These are phyloP conservation scores for Holothuria scabra DNA, from an alignment of 53 echinoderm and acorn worm species.

Conservation along the genomic window DNA sequence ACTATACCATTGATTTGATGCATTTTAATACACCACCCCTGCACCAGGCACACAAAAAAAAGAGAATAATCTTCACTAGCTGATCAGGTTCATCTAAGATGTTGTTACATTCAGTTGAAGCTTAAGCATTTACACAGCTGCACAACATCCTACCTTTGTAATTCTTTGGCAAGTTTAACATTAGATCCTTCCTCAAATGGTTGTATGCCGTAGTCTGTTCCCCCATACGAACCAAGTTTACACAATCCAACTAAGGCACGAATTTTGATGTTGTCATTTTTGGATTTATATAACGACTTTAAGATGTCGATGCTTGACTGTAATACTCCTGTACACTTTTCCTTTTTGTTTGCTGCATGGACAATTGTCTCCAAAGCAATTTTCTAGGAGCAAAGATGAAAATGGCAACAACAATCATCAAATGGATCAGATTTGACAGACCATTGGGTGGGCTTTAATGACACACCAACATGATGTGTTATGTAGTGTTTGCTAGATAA, in stretches of 20 bases:
- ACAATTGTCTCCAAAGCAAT: conserved; percentile 92
- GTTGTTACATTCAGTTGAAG: background rate
- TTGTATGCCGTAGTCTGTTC: conserved; percentile 79
- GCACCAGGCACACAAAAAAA: no score
- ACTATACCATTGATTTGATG: no score
- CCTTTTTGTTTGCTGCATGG: conserved; percentile 89
- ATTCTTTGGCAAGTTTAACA: conserved; percentile 76
- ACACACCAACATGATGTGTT: no score
- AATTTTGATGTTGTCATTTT: conserved; percentile 82
- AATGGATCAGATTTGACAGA: no score
- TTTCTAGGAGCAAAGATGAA: conserved; percentile 51
- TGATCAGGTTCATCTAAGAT: no score
- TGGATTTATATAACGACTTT: conserved; percentile 81
- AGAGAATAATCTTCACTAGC: no score
- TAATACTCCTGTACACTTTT: conserved; percentile 84
- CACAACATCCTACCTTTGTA: conserved; percentile 72
- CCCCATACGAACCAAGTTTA: conserved; percentile 92
- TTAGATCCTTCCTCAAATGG: conserved; percentile 85
- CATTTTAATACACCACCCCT: no score
- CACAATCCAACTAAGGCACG: conserved; percentile 93
- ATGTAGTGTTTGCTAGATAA: no score
- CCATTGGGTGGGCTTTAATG: no score
- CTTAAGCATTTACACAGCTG: background rate
- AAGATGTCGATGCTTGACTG: conserved; percentile 77
- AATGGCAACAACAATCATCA: no score